These are phyloP conservation scores for Hipparchia semele DNA, from an alignment of 2,888 invertebrate species.

Conservation along the genomic window DNA sequence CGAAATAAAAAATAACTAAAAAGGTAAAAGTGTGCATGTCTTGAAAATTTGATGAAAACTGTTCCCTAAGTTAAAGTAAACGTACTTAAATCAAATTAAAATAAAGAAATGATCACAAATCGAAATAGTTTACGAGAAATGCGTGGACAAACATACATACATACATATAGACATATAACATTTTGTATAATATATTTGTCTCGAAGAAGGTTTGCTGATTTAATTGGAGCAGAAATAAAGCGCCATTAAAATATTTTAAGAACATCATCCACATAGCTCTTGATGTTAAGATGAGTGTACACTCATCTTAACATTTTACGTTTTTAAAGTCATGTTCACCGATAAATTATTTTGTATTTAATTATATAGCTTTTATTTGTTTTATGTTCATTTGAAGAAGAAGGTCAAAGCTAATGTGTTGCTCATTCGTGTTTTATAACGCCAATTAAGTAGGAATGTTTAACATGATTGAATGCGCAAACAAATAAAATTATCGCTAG, in stretches of 20 bases:
- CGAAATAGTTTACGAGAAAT: too few relatives aligned
- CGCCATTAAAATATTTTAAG: conserved; percentile 3
- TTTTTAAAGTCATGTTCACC: neutral
- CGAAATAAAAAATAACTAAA: too few relatives aligned
- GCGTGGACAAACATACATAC: too few relatives aligned
- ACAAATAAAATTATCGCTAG: conserved; percentile 52
- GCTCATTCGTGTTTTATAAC: neutral
- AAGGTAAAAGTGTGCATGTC: too few relatives aligned
- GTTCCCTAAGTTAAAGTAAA: too few relatives aligned
- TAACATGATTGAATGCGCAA: conserved; percentile 50
- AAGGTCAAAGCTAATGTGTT: conserved; percentile 3
- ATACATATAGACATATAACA: too few relatives aligned
- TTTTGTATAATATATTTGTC: too few relatives aligned
- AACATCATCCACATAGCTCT: neutral
- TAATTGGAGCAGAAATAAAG: neutral
- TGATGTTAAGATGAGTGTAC: neutral
- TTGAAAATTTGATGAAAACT: too few relatives aligned
- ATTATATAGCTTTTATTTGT: conserved; percentile 16
- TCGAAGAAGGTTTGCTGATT: too few relatives aligned
- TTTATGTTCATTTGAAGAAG: neutral
- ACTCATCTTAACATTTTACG: too few relatives aligned
- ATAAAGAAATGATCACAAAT: too few relatives aligned
- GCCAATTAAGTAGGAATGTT: conserved; percentile 4
- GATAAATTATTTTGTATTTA: conserved; percentile 3
- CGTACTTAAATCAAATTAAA: too few relatives aligned